phyloP scores from a whole-genome alignment of 2,113 vertebrate species.

The Phyllopteryx taeniolatus region DNA sequence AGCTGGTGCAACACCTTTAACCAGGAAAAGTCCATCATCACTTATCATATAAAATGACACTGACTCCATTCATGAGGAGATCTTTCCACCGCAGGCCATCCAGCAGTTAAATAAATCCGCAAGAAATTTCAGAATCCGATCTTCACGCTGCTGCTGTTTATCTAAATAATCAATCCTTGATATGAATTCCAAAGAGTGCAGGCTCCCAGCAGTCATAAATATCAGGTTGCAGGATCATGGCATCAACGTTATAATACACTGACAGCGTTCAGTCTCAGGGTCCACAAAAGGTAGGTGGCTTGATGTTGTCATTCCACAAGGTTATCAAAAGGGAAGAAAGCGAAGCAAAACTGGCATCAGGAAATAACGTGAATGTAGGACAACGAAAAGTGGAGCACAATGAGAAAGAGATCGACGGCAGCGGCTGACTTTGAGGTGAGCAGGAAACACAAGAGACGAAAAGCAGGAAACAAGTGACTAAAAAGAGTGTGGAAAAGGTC shows the following conservation, averaged over 20 bases:
- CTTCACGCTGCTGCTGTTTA: conserved; percentile 12
- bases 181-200: conserved; percentile 29
- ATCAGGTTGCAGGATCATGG: conserved; percentile 13
- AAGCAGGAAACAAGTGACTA: not conserved
- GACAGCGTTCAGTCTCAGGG: not conserved
- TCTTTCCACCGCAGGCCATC: conserved; percentile 22
- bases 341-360: conserved; percentile 29
- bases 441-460: conserved; percentile 11
- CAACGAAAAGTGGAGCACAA: conserved; percentile 58
- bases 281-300: conserved; percentile 11
- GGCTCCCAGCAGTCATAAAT: conserved; percentile 25
- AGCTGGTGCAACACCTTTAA: conserved; percentile 15
- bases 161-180: conserved; percentile 47
- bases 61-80: not conserved
- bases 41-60: conserved; percentile 17
- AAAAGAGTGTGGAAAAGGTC: not conserved
- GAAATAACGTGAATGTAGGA: conserved; percentile 58
- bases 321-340: conserved; percentile 28
- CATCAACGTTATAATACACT: conserved; percentile 34
- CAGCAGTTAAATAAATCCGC: conserved; percentile 28
- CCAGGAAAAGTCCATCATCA: conserved; percentile 1
- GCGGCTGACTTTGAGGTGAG: conserved; percentile 24
- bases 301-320: conserved; percentile 38
- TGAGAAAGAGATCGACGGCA: conserved; percentile 42
- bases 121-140: conserved; percentile 35